These are phyloP conservation scores for Pithys albifrons DNA, from an alignment of 2,113 vertebrate genomes.

Conservation along the genomic window DNA sequence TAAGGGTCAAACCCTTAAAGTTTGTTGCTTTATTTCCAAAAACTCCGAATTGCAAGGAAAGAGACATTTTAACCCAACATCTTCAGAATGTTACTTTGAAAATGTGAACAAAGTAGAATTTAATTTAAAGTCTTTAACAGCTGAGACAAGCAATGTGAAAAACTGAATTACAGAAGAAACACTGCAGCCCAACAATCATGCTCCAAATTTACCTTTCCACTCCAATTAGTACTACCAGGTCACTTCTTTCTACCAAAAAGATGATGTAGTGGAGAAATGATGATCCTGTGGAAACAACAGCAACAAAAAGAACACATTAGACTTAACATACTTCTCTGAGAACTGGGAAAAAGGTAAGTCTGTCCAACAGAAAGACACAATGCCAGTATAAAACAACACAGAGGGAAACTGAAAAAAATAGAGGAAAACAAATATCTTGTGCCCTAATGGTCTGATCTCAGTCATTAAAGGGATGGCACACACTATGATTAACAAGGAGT, in stretches of 20 bases:
- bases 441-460: fast-evolving
- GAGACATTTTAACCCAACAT: neutral
- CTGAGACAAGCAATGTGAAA: neutral
- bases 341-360: neutral
- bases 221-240: neutral
- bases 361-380: neutral
- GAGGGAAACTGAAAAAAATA: neutral
- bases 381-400: neutral
- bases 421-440: neutral
- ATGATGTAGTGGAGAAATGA: neutral
- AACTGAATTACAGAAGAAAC: neutral
- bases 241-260: slow-evolving; percentile 30
- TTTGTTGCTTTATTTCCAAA: neutral
- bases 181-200: neutral
- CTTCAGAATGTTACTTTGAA: neutral
- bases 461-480: neutral
- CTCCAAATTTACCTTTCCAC: neutral
- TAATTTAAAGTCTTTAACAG: neutral
- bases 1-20: neutral
- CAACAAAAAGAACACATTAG: neutral
- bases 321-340: neutral
- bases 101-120: neutral
- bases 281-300: neutral
- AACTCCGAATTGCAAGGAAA: neutral
- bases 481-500: neutral